Evolutionary conservation across 2,888 invertebrate species (phyloP), one percentile per base, ranked within the genome.

Genomic region (Zhengitettix transpicula): DNA sequence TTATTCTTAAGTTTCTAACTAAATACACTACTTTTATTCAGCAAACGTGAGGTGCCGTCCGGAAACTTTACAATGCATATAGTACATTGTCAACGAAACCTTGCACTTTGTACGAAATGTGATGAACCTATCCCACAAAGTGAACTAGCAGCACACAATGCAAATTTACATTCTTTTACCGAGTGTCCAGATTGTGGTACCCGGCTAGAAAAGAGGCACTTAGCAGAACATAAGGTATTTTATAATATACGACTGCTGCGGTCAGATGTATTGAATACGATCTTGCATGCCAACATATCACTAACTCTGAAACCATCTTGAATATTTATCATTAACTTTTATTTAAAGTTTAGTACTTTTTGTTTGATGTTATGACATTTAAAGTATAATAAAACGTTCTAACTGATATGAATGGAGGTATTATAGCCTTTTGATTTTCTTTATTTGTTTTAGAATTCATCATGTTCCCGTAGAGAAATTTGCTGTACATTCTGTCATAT

Each of bases 1-100:
- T 12, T 42, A 53, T 57, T 9, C 53, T 58, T 41, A 61, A 58
- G 44, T 60, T 61, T 14, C 1, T 15, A 28, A 1, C 10, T 61
- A 1, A 54, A 9, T 17, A 9, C 12, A 5, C 17, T 61, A 63
- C 63, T 62, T 59, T 62, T 60, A 72, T 73, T 14, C 75, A 85
- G 85, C 72, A 84, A 85, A 69, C 78, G 81, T 54, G 82, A 85
- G 67, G 82, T 87, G 58, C 82, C 84, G 0, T 74, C 77, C 10
- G 74, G 72, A 58, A 87, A 87, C 72, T 85, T 81, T 75, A 78
- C 81, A 3, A 83, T 82, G 72, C 87, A 87, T 72, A 78, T 78
- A 17, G 79, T 82, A 63, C 84, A 86, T 72, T 87, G 87, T 68
- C 77, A 79, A 0, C 74, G 85, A 51, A 84, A 85, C 71, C 80